Evolutionary conservation across 2,113 vertebrate species (phyloP), one percentile per base, ranked within the genome.

Genomic region (Plecotus auritus): DNA sequence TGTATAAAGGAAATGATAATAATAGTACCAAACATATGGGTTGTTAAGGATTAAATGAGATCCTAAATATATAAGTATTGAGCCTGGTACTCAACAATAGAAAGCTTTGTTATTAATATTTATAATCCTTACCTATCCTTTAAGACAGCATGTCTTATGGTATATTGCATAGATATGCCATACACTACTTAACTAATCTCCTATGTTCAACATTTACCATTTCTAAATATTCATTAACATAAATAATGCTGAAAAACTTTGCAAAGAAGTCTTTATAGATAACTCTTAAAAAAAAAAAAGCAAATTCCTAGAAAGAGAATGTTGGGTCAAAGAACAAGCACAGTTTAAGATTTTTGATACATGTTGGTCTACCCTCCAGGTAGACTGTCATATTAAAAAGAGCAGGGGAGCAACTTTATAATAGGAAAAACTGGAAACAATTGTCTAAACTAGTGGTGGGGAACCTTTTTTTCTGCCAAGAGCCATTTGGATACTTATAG

Each of bases 21-120:
- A 83, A 35, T 51, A 37, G 42, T 72, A 74, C 23, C 74, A 95
- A 70, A 54, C 13, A 92, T 28, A 67, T 17, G 45, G n/a, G 32
- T 82, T 85, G 20, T 90, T 92, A 85, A 90, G 81, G 88, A 76
- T 88, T 88, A 80, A 90, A 77, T 85, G 90, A 77, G 47, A 73
- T 85, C 73, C 28, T 90, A 72, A 92, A 85, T 74, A 88, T 81
- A 8, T 42, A 90, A 90, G 37, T 32, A 54, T 7, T 37, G 2
- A 49, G 37, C n/a, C 74, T 82, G 18, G 8, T 66, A 73, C 23
- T 93, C 45, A 91, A 42, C 72, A 84, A 85, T 61, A 85, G 70
- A 76, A 83, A 90, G 16, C n/a, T 56, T 76, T 67, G 9, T 30
- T n/a, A 74, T 37, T 69, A 76, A 69, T 81, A 66, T 85, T 93